phyloP scores from a whole-genome alignment of 2,113 vertebrate species.

The Pseudorasbora parva region DNA sequence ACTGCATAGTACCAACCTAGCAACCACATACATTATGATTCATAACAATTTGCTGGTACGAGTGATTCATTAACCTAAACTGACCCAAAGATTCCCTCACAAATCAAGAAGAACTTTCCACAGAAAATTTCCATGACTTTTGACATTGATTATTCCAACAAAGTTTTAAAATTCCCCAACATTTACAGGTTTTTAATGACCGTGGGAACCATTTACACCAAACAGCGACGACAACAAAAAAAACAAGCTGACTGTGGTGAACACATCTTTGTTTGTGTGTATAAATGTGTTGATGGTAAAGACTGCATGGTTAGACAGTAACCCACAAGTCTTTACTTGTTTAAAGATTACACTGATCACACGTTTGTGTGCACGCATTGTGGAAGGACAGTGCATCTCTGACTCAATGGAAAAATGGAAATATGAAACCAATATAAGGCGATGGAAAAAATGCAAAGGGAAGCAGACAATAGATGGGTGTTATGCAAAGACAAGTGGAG shows the following conservation, averaged over 20 bases:
- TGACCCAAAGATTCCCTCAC: neutral
- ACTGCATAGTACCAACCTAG: no score
- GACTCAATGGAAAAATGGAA: slow-evolving; percentile 51
- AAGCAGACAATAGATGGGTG: slow-evolving; percentile 39
- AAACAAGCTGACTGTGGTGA: neutral
- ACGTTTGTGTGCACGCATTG: neutral
- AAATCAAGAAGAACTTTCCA: neutral
- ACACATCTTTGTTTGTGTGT: neutral
- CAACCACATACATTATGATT: neutral
- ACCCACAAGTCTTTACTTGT: neutral
- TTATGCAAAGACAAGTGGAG: slow-evolving; percentile 44
- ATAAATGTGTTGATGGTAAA: slow-evolving; percentile 1
- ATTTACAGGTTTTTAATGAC: neutral
- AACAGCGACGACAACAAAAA: neutral
- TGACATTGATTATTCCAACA: neutral
- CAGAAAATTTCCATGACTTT: no score
- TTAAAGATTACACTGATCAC: slow-evolving; percentile 5
- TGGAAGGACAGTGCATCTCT: neutral
- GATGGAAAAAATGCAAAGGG: slow-evolving; percentile 54
- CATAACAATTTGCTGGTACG: neutral
- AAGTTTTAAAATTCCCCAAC: neutral
- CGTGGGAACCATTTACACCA: slow-evolving; percentile 7
- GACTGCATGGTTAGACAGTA: neutral
- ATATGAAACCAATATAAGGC: slow-evolving; percentile 54
- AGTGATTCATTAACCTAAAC: neutral